These are phyloP conservation scores for Cavia porcellus DNA, from an alignment of 2,113 vertebrate species.

Conservation along the genomic window DNA sequence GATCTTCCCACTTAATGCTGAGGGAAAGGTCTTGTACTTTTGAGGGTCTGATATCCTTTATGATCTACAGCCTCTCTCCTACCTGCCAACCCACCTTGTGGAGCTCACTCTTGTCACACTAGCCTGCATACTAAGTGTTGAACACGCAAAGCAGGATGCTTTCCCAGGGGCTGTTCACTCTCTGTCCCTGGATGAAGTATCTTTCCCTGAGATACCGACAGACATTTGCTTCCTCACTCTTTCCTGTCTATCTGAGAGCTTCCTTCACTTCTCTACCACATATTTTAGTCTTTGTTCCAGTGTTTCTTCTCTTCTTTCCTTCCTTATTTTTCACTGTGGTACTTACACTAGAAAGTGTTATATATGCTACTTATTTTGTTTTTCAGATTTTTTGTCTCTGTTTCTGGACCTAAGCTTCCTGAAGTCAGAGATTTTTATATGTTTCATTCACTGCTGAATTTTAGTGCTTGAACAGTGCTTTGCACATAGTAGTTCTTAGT, in stretches of 20 bases:
- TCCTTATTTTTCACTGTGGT: not conserved
- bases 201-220: not conserved
- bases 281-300: not conserved
- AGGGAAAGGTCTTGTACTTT: not conserved
- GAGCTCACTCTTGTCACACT: not conserved
- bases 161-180: not conserved
- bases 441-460: not conserved
- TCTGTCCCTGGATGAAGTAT: not conserved
- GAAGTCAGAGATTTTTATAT: not conserved
- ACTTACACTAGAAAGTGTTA: not conserved
- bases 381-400: not conserved
- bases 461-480: not conserved
- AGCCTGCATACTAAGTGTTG: not conserved
- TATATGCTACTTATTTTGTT: not conserved
- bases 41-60: not conserved
- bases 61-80: not conserved
- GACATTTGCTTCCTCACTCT: not conserved
- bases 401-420: not conserved
- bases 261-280: not conserved
- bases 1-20: not conserved
- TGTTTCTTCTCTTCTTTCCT: not conserved
- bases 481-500: not conserved
- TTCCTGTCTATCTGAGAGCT: not conserved
- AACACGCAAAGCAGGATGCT: not conserved
- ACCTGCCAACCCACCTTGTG: not conserved